Base-by-base conservation (phyloP, 2,797 vertebrate genomes). In the Cheirogaleus major region DNA sequence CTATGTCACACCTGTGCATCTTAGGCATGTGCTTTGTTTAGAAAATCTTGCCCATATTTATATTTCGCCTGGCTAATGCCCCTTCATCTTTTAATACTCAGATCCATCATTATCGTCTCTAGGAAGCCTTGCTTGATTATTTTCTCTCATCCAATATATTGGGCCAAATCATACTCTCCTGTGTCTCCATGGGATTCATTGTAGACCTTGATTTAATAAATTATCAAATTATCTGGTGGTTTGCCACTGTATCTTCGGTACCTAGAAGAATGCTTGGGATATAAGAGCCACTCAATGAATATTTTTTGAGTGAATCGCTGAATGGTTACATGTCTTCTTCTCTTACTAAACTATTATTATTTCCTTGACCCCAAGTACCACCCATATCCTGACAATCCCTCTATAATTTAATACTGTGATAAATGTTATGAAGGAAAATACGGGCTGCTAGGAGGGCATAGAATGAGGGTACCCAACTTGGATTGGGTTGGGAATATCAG, bases 371-470 rank as follows among this genome's bases (percentile, higher is more conserved):
- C 94, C 25, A 73, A 73, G 30, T 76, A 41, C n/a, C 8, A 87
- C 32, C 22, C 93, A 20, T 87, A 43, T 76, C 57, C 20, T 65
- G 38, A 89, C 30, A 63, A 70, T 65, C 14, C 9, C 23, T 93
- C 55, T 75, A 75, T 79, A 89, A 73, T 41, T 91, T 95, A 89
- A 93, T 93, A 59, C 38, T 45, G 7, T 82, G 63, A 59, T 82
- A 91, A 85, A 59, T 38, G 45, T 18, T 69, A 23, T 63, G 43
- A 95, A 83, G 75, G 17, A 89, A 89, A 89, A 94, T 69, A 13
- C 13, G 72, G 7, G 25, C 4, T 69, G 13, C 55, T 85, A 63
- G 48, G 43, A 93, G 65, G 43, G 13, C 32, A 78, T 80, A 87
- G 45, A 93, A 43, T 11, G 93, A 93, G 4, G 38, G 0, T 91